phyloP scores from a whole-genome alignment of 2,113 vertebrate genomes.

The Tichodroma muraria region DNA sequence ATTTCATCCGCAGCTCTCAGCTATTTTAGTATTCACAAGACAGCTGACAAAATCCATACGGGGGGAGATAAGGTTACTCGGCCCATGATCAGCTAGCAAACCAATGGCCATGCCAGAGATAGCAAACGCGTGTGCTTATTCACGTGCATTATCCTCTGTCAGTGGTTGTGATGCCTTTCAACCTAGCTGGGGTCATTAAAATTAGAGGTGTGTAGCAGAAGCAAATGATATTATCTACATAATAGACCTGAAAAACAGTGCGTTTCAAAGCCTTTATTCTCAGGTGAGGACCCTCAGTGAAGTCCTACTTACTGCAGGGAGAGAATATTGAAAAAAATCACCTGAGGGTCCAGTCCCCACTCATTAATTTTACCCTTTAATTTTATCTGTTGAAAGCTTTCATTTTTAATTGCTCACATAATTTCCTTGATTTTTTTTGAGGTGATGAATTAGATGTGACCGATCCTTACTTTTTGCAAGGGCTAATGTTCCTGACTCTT shows the following conservation, averaged over 20 bases:
- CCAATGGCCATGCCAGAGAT: neutral
- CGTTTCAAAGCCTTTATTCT: neutral
- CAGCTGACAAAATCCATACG: neutral
- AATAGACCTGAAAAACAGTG: neutral
- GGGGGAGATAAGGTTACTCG: neutral
- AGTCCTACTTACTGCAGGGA: neutral
- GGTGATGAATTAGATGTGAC: neutral
- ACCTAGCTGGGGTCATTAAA: neutral
- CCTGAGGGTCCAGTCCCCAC: neutral
- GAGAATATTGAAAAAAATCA: neutral
- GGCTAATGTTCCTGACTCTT: neutral
- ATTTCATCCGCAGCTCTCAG: neutral
- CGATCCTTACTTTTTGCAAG: neutral
- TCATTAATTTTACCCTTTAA: constrained; percentile 8
- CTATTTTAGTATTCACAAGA: neutral
- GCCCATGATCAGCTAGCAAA: neutral
- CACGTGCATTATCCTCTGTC: neutral
- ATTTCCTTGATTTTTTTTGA: constrained; percentile 2
- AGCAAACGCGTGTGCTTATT: neutral
- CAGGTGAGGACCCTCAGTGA: neutral
- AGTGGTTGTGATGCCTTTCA: neutral
- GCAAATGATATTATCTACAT: neutral
- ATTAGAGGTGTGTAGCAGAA: neutral
- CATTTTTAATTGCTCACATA: constrained; percentile 17
- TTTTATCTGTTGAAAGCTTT: neutral